Conservation (phyloP, 92 coral and sea anemone genomes). For the Bergia sp. region DNA sequence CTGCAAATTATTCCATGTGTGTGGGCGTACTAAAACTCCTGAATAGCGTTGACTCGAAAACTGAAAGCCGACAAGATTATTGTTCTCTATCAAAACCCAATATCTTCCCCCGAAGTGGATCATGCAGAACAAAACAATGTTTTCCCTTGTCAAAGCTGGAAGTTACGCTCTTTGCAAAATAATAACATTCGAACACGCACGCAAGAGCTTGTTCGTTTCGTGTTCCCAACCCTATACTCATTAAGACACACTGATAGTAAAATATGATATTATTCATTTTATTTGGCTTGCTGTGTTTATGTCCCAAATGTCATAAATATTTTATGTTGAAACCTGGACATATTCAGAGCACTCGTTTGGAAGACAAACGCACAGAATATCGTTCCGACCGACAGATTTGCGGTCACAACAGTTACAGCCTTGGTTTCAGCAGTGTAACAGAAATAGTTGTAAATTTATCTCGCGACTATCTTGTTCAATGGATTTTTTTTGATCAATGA, state of each 20-base stretch:
- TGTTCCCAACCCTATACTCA: background rate
- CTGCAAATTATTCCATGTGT: constrained; percentile 5
- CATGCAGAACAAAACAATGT: background rate
- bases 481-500: background rate
- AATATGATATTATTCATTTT: constrained; percentile 49
- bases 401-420: background rate
- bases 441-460: background rate
- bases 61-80: constrained; percentile 36
- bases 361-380: constrained; percentile 16
- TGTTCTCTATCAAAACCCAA: constrained; percentile 34
- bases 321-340: constrained; percentile 76
- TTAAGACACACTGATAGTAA: constrained; percentile 34
- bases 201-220: background rate
- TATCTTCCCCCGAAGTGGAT: constrained; percentile 14
- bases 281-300: constrained; percentile 69
- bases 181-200: background rate
- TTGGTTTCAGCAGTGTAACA: background rate
- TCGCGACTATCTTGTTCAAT: background rate
- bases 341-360: constrained; percentile 44
- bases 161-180: background rate
- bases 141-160: background rate
- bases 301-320: constrained; percentile 84
- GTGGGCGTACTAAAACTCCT: constrained; percentile 23
- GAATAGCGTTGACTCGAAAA: constrained; percentile 31
- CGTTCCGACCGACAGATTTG: background rate